Evolutionary conservation across 2,113 vertebrate genomes (phyloP).

Genomic region (Caranx melampygus): DNA sequence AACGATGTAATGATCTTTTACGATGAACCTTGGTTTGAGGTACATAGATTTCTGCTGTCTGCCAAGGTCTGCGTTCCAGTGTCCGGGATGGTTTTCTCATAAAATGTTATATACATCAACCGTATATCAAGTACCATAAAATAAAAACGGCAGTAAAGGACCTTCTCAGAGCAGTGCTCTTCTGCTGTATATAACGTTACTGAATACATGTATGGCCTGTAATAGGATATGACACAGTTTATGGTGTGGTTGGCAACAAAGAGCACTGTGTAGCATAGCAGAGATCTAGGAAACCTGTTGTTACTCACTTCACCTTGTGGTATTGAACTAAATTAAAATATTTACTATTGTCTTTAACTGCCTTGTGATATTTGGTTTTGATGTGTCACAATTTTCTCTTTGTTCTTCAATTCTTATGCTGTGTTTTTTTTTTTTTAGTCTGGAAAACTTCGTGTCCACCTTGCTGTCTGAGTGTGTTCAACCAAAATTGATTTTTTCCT

Average conservation of each 20-base stretch:
- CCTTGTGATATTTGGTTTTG: conserved; percentile 37
- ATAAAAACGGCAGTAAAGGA: conserved; percentile 55
- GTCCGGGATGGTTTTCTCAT: conserved; percentile 45
- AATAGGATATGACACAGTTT: conserved; percentile 38
- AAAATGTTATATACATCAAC: conserved; percentile 43
- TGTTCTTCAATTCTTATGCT: neutral
- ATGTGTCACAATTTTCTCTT: neutral
- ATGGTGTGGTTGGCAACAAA: conserved; percentile 55
- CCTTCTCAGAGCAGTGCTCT: conserved; percentile 17
- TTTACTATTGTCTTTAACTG: conserved; percentile 35
- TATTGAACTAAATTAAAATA: conserved; percentile 58
- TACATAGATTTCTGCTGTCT: conserved; percentile 23
- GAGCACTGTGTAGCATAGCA: conserved; percentile 64
- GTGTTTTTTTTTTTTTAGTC: neutral
- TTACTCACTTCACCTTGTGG: conserved; percentile 52
- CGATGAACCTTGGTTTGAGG: conserved; percentile 38
- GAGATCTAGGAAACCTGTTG: conserved; percentile 54
- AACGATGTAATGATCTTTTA: conserved; percentile 43
- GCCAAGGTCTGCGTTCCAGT: conserved; percentile 24
- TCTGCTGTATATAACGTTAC: conserved; percentile 59
- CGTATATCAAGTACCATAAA: conserved; percentile 67
- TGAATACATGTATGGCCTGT: conserved; percentile 34
- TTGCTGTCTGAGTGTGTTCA: neutral
- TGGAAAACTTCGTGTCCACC: neutral
- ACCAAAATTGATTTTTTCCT: neutral